Base-by-base conservation (phyloP, 2,113 vertebrate species). In the Sigmodon hispidus region DNA sequence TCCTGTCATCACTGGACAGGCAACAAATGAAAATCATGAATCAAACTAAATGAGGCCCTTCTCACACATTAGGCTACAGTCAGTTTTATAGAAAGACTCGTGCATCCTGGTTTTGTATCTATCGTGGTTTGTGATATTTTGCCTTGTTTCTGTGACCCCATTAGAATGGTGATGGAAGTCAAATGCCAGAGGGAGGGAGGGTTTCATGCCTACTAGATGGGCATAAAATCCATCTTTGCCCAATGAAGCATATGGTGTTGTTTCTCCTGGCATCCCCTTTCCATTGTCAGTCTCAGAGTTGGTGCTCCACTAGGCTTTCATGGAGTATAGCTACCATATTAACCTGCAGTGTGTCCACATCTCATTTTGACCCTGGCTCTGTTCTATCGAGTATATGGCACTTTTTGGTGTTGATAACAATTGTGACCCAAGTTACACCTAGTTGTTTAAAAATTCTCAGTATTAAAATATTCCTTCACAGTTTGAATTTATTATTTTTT, bases 31-130 rank as follows among this genome's bases (percentile, higher is more conserved):
- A 76, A 34, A 43, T 69, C 40, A 59, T 24, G 31, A 21, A 75
- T 93, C n/a, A 94, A 90, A 87, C 85, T 77, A 91, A 89, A 85
- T 40, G 55, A 86, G n/a, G 79, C 22, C 90, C 50, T 34, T 65
- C 0, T 73, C 50, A 36, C 21, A 45, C 8, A 2, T 65, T 72
- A 79, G 48, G n/a, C 26, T 70, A 36, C 24, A 61, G 15, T 95
- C n/a, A 16, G 65, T 34, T 92, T 94, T 79, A 29, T 40, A 87
- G 21, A 76, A 70, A 73, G 24, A 61, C 69, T 87, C 12, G 4
- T 10, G 52, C 0, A 11, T 65, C 77, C 63, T 57, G 29, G 10
- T 69, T 69, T 59, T 61, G 22, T 70, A 21, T 79, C n/a, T 24
- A 22, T 17, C 13, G 50, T 55, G 6, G 55, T 69, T 77, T 85